phyloP scores from a whole-genome alignment of 2,888 invertebrate genomes.

The Quadroppia sp. region DNA sequence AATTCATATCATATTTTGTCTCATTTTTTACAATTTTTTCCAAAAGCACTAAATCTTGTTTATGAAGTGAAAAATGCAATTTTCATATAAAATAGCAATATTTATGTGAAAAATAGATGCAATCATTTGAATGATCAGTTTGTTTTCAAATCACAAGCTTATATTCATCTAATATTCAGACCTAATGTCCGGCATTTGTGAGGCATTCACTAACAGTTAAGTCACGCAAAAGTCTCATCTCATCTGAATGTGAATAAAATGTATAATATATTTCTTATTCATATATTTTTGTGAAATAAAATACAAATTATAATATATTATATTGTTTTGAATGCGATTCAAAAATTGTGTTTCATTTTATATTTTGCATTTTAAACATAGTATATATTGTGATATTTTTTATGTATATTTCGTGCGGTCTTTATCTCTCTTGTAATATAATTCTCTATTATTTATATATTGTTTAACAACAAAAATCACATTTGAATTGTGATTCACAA shows the following conservation, averaged over 20 bases:
- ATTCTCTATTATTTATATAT: too few species aligned
- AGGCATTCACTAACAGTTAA: background rate
- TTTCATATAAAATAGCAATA: background rate
- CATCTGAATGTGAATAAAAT: conserved; percentile 1
- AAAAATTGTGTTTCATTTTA: too few species aligned
- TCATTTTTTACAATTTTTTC: background rate
- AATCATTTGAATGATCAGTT: background rate
- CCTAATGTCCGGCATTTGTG: background rate
- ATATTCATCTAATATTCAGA: conserved; percentile 9
- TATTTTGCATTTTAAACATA: too few species aligned
- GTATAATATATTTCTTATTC: background rate
- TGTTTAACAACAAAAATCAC: too few species aligned
- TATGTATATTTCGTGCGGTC: too few species aligned
- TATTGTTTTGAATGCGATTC: too few species aligned
- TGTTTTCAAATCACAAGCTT: background rate
- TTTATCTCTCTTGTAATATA: too few species aligned
- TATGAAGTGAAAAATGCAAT: conserved; percentile 7
- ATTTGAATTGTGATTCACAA: too few species aligned
- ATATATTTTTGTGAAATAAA: background rate
- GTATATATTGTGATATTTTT: too few species aligned
- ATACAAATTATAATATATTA: background rate
- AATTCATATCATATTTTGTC: background rate
- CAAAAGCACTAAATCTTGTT: background rate
- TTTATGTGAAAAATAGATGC: background rate
- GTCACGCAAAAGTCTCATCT: conserved; percentile 9